Evolutionary conservation across 2,113 vertebrate genomes (phyloP), one percentile per base, ranked within the genome.

Genomic region (Mola mola): DNA sequence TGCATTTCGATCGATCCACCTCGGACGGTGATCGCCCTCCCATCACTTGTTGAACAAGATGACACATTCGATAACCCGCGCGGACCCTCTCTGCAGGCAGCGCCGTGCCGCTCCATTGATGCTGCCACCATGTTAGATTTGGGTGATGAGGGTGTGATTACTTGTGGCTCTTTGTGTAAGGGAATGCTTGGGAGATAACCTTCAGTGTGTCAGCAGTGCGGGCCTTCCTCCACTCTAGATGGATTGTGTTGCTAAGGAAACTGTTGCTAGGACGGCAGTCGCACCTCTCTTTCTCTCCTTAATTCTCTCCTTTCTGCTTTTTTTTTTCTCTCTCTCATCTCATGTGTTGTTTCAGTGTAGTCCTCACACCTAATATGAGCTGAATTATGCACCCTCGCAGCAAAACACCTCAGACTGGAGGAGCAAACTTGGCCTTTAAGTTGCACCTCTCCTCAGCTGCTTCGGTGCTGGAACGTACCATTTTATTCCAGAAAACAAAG

Each of bases 231-330:
- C 82, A 87, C 81, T 83, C 78, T 62, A 84, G 85, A 88, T 82
- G 86, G 83, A 88, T 86, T 81, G 82, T 0, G 91, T 92, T 92
- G 85, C 88, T 87, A 89, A 63, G 90, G 91, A 55, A 92, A 92
- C 91, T 49, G 87, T 88, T 87, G 85, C 87, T 88, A 89, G 88
- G 86, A 88, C 60, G 74, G 84, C 83, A 75, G 75, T 81, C 42
- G 58, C 66, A 24, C 60, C 58, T 76, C 66, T 81, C 71, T 78
- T 71, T 75, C 53, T 48, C 22, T 42, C 51, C 75, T 58, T 58
- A 21, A 63, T 36, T 29, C 15, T 13, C 21, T 47, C 58, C 55
- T 36, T 49, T 71, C 48, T n/a, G n/a, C n/a, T n/a, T n/a, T n/a
- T n/a, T n/a, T 66, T 5, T 63, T 4, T 17, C 29, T 58, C 50